Evolutionary conservation across 1,140 invertebrate genomes (phyloP).

Genomic region (Dreissena rostriformis): DNA sequence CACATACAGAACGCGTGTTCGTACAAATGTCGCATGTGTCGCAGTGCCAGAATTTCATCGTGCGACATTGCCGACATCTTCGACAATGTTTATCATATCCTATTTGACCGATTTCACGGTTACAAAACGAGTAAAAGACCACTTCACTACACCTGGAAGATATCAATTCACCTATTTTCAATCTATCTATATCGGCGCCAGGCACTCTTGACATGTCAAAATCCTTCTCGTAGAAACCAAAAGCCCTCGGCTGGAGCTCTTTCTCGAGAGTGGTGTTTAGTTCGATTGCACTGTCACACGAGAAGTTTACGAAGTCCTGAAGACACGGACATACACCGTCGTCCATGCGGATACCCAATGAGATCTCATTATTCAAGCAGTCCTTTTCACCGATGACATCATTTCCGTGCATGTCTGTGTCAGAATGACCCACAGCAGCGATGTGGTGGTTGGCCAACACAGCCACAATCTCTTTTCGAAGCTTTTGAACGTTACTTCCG

Average conservation of each 20-base stretch:
- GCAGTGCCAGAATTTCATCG: slow-evolving; percentile 48
- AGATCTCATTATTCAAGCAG: slow-evolving; percentile 4
- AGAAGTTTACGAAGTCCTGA: slow-evolving; percentile 49
- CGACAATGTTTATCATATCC: slow-evolving; percentile 51
- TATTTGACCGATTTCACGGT: slow-evolving; percentile 35
- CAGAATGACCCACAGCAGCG: background rate
- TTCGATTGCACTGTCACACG: slow-evolving; percentile 44
- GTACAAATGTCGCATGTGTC: slow-evolving; percentile 41
- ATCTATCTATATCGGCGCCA: slow-evolving; percentile 34
- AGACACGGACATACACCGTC: slow-evolving; percentile 37
- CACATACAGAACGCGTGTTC: slow-evolving; percentile 34
- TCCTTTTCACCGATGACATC: slow-evolving; percentile 13
- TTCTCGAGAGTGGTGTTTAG: slow-evolving; percentile 27
- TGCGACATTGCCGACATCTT: slow-evolving; percentile 31
- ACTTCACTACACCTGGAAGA: slow-evolving; percentile 37
- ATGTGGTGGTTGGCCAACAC: slow-evolving; percentile 26
- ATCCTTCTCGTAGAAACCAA: slow-evolving; percentile 49
- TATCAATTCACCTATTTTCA: slow-evolving; percentile 42
- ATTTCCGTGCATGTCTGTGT: background rate
- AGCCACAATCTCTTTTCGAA: slow-evolving; percentile 27
- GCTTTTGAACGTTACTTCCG: slow-evolving; percentile 42
- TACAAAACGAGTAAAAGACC: slow-evolving; percentile 53
- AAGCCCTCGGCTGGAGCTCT: slow-evolving; percentile 18
- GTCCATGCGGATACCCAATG: slow-evolving; percentile 31
- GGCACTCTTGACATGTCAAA: slow-evolving; percentile 43